These are phyloP conservation scores for Arnoldichthys spilopterus DNA, from an alignment of 2,797 vertebrate genomes.

Conservation along the genomic window DNA sequence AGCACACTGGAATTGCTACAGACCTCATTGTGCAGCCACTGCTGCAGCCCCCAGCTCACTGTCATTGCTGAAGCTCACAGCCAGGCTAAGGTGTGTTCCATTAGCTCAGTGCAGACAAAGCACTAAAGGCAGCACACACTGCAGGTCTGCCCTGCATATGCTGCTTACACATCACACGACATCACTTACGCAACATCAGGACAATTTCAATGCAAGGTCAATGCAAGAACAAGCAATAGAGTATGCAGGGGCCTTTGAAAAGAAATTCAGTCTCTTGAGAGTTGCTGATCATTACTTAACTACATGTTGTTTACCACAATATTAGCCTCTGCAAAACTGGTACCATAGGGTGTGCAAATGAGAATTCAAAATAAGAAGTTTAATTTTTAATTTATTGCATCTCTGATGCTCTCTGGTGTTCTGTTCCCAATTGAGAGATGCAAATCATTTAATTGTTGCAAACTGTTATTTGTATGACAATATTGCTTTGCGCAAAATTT, in stretches of 20 bases:
- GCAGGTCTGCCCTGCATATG: conserved; percentile 10
- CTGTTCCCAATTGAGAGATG: background rate
- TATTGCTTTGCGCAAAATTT: background rate
- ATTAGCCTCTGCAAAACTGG: background rate
- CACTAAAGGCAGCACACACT: conserved; percentile 28
- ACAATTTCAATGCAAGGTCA: background rate
- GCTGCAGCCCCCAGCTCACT: background rate
- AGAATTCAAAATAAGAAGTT: background rate
- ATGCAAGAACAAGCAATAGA: background rate
- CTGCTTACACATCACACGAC: conserved; percentile 18
- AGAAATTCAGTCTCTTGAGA: background rate
- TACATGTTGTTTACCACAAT: background rate
- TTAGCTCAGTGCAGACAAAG: conserved; percentile 36
- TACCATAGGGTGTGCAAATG: background rate
- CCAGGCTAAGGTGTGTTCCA: background rate
- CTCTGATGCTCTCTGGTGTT: background rate
- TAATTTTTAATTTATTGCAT: background rate
- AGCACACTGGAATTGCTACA: background rate
- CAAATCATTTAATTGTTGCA: background rate
- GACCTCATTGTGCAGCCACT: too few species aligned
- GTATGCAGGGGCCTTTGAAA: background rate
- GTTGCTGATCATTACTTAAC: background rate
- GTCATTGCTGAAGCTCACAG: background rate
- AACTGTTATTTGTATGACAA: background rate
- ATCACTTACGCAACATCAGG: background rate